Percentiles rank a stretch among this genome's conserved stretches.
These are phyloP conservation scores for Oreochromis mossambicus DNA, from an alignment of 2,797 vertebrate genomes.

Conservation along the genomic window DNA sequence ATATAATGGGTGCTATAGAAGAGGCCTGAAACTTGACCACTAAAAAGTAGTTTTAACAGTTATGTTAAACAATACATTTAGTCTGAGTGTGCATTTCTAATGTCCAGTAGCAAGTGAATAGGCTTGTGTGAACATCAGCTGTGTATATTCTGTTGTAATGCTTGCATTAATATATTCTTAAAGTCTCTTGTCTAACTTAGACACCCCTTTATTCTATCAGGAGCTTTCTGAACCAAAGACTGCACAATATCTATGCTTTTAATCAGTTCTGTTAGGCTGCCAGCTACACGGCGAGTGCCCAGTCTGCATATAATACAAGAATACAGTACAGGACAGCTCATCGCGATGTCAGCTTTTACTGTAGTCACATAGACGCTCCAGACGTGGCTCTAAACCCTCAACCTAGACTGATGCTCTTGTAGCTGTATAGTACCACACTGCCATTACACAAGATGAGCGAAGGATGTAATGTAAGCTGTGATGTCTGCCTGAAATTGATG, in stretches of 20 bases:
- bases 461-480: neutral
- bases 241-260: neutral
- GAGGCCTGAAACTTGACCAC: neutral
- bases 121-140: neutral
- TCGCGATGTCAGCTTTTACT: neutral
- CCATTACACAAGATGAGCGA: neutral
- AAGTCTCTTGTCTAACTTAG: neutral
- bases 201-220: neutral
- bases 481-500: conserved; percentile 35
- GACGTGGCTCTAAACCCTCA: neutral
- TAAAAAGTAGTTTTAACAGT: neutral
- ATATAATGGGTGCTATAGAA: neutral
- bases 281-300: neutral
- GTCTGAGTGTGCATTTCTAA: neutral
- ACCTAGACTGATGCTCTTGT: neutral
- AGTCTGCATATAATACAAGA: neutral
- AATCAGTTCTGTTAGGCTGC: neutral
- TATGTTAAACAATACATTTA: neutral
- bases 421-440: neutral
- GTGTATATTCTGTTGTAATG: neutral
- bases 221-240: neutral
- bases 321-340: neutral
- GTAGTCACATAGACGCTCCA: neutral
- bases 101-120: no score
- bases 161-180: neutral